phyloP scores from a whole-genome alignment of 2,797 vertebrate genomes.

The Acipenser transmontanus region DNA sequence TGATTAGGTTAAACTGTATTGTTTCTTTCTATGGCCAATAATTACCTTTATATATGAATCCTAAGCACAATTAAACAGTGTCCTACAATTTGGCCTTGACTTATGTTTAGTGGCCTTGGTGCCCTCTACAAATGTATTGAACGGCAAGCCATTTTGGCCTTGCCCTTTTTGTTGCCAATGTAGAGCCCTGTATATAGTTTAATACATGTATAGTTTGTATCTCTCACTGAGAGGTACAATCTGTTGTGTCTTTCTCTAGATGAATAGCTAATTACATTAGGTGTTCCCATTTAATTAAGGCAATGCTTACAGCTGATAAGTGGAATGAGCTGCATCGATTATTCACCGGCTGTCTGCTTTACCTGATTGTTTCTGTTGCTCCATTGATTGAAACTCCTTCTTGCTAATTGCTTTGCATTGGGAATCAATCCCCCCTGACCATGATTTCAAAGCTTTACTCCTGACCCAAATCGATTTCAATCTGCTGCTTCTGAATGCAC shows the following conservation, averaged over 20 bases:
- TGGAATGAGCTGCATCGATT: conserved; percentile 48
- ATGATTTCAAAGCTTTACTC: conserved; percentile 2
- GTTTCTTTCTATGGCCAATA: too few relatives aligned
- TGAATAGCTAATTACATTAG: conserved; percentile 43
- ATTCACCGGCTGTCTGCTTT: conserved; percentile 27
- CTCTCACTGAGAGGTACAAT: too few relatives aligned
- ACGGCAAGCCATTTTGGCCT: too few relatives aligned
- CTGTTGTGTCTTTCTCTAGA: conserved; percentile 2
- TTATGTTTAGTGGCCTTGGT: too few relatives aligned
- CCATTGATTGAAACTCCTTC: conserved; percentile 27
- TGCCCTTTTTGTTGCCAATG: too few relatives aligned
- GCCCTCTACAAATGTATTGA: too few relatives aligned
- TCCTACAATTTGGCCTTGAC: too few relatives aligned
- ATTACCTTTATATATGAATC: too few relatives aligned
- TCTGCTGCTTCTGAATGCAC: conserved; percentile 19
- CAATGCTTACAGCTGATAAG: conserved; percentile 43
- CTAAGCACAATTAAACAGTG: too few relatives aligned
- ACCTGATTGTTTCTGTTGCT: conserved; percentile 37
- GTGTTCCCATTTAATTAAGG: conserved; percentile 52
- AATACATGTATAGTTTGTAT: too few relatives aligned
- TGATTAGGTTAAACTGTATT: too few relatives aligned
- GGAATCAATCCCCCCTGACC: conserved; percentile 19
- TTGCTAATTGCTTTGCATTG: conserved; percentile 13
- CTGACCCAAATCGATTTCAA: conserved; percentile 27
- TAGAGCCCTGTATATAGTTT: too few relatives aligned